phyloP scores from a whole-genome alignment of 1,140 invertebrate species.

The Zaprionus capensis region DNA sequence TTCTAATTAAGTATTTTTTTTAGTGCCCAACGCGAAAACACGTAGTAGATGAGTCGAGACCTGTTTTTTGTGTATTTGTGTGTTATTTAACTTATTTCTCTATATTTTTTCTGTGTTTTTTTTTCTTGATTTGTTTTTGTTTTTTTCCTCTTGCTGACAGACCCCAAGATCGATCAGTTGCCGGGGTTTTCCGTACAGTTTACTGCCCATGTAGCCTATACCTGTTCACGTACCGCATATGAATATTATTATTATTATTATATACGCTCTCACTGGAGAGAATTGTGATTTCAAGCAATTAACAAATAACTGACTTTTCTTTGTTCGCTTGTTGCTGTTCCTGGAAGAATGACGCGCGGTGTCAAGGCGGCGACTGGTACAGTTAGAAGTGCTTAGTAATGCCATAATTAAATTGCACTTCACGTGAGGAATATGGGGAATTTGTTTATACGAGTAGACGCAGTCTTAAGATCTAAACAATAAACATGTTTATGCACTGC shows the following conservation, averaged over 20 bases:
- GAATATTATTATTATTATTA: conserved; percentile 3
- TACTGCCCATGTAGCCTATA: not conserved
- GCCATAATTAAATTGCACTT: conserved; percentile 4
- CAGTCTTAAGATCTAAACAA: no score
- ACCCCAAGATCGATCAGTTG: not conserved
- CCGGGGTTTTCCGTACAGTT: not conserved
- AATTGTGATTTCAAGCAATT: conserved; percentile 8
- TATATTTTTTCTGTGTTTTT: not conserved
- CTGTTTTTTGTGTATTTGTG: conserved; percentile 10
- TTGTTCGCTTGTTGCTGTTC: not conserved
- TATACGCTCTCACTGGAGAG: not conserved
- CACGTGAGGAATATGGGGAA: no score
- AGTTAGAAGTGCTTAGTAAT: conserved; percentile 1
- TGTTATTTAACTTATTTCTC: conserved; percentile 7
- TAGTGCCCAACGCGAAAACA: conserved; percentile 5
- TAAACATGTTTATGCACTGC: no score
- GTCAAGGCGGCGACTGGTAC: conserved; percentile 3
- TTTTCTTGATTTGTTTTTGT: not conserved
- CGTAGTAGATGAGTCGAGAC: conserved; percentile 9
- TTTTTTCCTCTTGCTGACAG: not conserved
- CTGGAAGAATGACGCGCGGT: conserved; percentile 1
- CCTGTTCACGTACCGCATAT: not conserved
- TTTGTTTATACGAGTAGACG: no score
- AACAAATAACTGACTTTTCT: conserved; percentile 6
- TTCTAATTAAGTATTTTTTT: conserved; percentile 7